phyloP scores from a whole-genome alignment of 2,113 vertebrate species.

The Drymodes brunneopygia region DNA sequence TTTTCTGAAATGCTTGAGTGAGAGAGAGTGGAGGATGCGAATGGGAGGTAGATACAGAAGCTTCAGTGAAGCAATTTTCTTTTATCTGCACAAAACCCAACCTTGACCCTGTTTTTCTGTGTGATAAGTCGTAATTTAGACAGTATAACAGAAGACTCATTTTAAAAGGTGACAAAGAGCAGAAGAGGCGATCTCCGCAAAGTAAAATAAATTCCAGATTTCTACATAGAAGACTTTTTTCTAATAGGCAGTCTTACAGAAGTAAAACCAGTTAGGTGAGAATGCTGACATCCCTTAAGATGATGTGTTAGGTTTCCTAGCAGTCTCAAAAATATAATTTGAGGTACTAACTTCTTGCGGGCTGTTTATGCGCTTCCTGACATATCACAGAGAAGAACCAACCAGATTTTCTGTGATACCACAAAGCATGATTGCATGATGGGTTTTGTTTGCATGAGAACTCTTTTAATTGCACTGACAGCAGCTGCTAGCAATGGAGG shows the following conservation, averaged over 20 bases:
- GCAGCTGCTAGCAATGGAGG: conserved; percentile 24
- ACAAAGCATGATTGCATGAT: conserved; percentile 86
- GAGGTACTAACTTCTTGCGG: conserved; percentile 57
- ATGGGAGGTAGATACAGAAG: neutral
- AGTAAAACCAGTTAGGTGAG: neutral
- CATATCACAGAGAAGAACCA: conserved; percentile 39
- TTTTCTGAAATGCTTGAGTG: neutral
- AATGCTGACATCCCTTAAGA: neutral
- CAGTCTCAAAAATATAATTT: neutral
- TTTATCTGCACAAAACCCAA: neutral
- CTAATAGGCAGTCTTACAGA: neutral
- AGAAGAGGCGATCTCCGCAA: neutral
- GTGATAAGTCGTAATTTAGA: neutral
- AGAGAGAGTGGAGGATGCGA: neutral
- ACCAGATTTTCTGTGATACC: conserved; percentile 43
- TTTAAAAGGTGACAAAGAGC: neutral
- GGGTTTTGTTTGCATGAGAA: conserved; percentile 78
- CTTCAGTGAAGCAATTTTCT: neutral
- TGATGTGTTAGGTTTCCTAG: neutral
- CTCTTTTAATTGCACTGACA: conserved; percentile 25
- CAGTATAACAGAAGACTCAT: neutral
- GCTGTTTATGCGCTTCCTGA: conserved; percentile 64
- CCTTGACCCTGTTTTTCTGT: neutral
- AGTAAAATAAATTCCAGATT: neutral
- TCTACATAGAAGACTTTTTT: neutral